Evolutionary conservation across 2,113 vertebrate genomes (phyloP).

Genomic region (Baryphthengus martii): DNA sequence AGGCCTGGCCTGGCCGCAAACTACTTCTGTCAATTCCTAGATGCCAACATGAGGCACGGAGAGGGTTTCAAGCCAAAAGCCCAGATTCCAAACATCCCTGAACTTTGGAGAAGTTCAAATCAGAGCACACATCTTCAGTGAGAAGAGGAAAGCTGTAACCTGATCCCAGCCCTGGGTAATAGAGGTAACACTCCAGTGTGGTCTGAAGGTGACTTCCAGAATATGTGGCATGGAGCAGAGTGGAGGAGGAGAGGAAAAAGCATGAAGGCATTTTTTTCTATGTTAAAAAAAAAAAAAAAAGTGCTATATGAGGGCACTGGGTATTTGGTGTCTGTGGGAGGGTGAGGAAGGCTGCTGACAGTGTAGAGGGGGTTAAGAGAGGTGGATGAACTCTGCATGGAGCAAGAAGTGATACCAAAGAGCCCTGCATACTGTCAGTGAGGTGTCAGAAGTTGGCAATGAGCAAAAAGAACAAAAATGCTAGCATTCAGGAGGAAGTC

Average conservation of each 20-base stretch:
- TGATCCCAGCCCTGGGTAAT: conserved; percentile 40
- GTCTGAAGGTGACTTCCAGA: conserved; percentile 63
- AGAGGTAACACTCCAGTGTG: conserved; percentile 46
- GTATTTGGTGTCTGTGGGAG: background rate
- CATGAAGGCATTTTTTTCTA: background rate
- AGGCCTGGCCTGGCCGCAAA: background rate
- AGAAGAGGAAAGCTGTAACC: conserved; percentile 51
- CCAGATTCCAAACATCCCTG: conserved; percentile 61
- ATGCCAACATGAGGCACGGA: background rate
- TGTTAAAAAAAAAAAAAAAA: background rate
- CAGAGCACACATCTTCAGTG: conserved; percentile 44
- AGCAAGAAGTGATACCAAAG: background rate
- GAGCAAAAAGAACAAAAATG: background rate
- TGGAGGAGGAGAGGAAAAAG: background rate
- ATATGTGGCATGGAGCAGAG: background rate
- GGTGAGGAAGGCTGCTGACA: conserved; percentile 1
- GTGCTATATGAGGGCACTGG: background rate
- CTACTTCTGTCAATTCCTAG: conserved; percentile 31
- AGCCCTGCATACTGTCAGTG: background rate
- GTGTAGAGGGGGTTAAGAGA: background rate
- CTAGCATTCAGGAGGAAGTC: background rate
- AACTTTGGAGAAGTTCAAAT: conserved; percentile 64
- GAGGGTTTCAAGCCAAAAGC: conserved; percentile 29
- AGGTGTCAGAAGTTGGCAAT: background rate
- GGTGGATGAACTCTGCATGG: conserved; percentile 23